Base-by-base conservation (phyloP, 2,797 vertebrate species). In the Chaetophractus vellerosus region DNA sequence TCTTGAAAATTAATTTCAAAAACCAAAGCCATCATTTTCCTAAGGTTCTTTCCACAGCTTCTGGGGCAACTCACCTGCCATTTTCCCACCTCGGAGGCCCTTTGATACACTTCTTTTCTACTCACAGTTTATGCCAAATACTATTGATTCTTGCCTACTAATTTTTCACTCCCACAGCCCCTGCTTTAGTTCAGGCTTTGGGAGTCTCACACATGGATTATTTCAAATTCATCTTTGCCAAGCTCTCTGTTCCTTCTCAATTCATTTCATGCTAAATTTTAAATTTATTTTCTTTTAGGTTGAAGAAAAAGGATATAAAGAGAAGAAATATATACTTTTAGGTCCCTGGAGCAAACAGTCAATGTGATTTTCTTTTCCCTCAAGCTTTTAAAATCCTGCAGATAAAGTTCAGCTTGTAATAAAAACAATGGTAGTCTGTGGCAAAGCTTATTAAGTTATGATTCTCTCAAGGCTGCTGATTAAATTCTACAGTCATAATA, bases 1-100 rank as follows among this genome's bases (percentile, higher is more conserved):
- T 63, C 55, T n/a, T 91, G 78, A 31, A 95, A 76, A 88, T 76
- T 61, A 76, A 83, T 69, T 68, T 55, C n/a, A 82, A 75, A 81
- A 75, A 4, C 31, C 11, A 19, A 41, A 68, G 74, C 18, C 23
- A 38, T 18, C 28, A 41, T 82, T 52, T 69, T 72, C 41, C 21
- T 52, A 11, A 14, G 26, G 8, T 6, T 12, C 24, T 36, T 64
- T 41, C 6, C 28, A n/a, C 26, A 4, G 5, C 59, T 38, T 45
- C 52, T 23, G 12, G 33, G 11, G 1, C 41, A 9, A 52, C 33
- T 33, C 8, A 18, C 11, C 21, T 3, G 28, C 16, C 28, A 0
- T 12, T 52, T 2, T 16, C 31, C 5, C 1, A 3, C 9, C 1
- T 15, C 18, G 5, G 21, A 14, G 41, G 7, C 8, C 9, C 63